Base-by-base conservation (phyloP, 2,797 vertebrate species). In the Iguana delicatissima region DNA sequence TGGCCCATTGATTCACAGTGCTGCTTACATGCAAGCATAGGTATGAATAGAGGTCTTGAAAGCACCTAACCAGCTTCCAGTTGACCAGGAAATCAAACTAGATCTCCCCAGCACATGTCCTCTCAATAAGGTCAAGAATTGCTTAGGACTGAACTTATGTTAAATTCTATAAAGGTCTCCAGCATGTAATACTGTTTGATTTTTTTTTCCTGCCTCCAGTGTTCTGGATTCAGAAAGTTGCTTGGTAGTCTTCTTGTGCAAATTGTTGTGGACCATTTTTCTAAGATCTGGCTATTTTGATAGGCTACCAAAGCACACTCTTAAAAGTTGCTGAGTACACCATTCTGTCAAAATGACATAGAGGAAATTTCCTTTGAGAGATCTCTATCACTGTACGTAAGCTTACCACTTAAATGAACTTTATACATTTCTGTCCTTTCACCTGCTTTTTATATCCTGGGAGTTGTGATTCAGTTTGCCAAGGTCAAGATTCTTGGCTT, bases 401-500 rank as follows among this genome's bases (percentile, higher is more conserved):
- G 46, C 32, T 50, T 90, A n/a, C 57, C 86, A 22, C 79, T 88
- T 29, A 26, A 80, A 86, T 38, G 80, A 74, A 67, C 90, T 87
- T 86, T 91, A 90, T 80, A 86, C 6, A 0, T 38, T 29, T 85
- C 84, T 35, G 59, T 18, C 24, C 57, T 94, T 95, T 92, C 94
- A 96, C 93, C 94, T 96, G 93, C 89, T 96, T 95, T 95, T 86
- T 92, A 72, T 89, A 74, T 85, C 67, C 38, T 35, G 73, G 86
- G 89, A 92, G 5, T 88, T 95, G 90, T 95, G 90, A 8, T 80
- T 91, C 95, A 93, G 91, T 94, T 93, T 91, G 83, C 88, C 91
- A 94, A 95, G 96, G 94, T 94, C 89, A 89, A 6, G 92, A 89
- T 95, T 93, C 91, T 93, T 96, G 26, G 42, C 93, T 91, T 96